A percentile compares a stretch with the other conserved stretches of the same genome.
These are phyloP conservation scores for Enteromius thamalakanensis DNA, from an alignment of 2,797 vertebrate species.

Conservation along the genomic window DNA sequence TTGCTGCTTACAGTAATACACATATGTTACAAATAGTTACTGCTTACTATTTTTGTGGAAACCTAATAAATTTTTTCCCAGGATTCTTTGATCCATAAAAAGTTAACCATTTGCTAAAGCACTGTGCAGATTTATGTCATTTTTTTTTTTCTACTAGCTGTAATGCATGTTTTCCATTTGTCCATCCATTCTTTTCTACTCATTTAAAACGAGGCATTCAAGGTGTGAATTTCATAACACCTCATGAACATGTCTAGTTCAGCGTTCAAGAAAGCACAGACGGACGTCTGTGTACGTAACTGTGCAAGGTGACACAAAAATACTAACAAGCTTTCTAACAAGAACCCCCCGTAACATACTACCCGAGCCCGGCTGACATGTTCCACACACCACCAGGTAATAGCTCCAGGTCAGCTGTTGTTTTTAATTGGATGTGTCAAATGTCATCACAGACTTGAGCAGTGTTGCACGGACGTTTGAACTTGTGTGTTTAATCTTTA, in stretches of 20 bases:
- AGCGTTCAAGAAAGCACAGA: neutral
- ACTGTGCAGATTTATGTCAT: neutral
- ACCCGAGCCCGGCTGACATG: neutral
- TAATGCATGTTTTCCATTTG: neutral
- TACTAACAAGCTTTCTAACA: slow-evolving; percentile 36
- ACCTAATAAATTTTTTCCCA: neutral
- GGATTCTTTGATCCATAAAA: neutral
- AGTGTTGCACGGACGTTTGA: neutral
- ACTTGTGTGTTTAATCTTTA: slow-evolving; percentile 24
- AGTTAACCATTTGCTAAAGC: neutral
- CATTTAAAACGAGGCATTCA: neutral
- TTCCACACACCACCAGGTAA: slow-evolving; percentile 21
- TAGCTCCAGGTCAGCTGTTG: slow-evolving; percentile 20
- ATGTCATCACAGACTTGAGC: slow-evolving; percentile 16
- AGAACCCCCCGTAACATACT: neutral
- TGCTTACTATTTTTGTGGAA: neutral
- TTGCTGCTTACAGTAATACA: neutral
- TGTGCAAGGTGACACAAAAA: slow-evolving; percentile 5
- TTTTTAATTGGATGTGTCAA: slow-evolving; percentile 61
- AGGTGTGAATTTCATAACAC: neutral
- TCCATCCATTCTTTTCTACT: neutral
- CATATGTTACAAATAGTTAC: neutral
- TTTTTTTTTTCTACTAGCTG: neutral
- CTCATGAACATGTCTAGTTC: neutral
- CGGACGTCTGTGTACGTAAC: neutral